Evolutionary conservation across 2,113 vertebrate genomes (phyloP).

Genomic region (Platanista minor): DNA sequence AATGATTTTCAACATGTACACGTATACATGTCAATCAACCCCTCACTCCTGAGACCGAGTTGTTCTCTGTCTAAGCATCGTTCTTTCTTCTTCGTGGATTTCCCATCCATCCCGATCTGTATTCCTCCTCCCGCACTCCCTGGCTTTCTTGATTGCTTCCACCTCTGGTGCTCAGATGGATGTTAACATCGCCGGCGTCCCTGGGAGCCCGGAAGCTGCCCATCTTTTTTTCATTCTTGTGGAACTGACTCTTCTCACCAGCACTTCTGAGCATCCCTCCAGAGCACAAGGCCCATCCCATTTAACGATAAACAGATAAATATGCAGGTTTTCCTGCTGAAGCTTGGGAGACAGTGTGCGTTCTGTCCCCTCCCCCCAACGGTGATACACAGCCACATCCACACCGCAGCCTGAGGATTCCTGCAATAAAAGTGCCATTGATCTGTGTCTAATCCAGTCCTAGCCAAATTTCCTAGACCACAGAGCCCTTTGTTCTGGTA

Average conservation of each 20-base stretch:
- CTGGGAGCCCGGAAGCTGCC: background rate
- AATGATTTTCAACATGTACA: background rate
- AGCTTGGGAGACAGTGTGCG: too few species aligned
- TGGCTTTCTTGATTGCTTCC: background rate
- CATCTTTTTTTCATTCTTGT: background rate
- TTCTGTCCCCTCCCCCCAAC: background rate
- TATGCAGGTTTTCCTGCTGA: background rate
- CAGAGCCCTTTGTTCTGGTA: background rate
- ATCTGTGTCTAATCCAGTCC: background rate
- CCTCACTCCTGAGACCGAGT: background rate
- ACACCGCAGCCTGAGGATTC: background rate
- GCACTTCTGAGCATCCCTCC: background rate
- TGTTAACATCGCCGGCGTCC: background rate
- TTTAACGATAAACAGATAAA: too few species aligned
- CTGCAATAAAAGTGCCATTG: fast-evolving
- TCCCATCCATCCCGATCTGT: background rate
- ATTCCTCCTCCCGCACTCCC: background rate
- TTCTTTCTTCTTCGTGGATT: background rate
- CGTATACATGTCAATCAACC: background rate
- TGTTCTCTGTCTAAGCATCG: background rate
- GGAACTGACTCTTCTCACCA: background rate
- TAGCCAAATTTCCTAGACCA: background rate
- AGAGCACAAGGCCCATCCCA: background rate
- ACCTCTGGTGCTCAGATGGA: background rate
- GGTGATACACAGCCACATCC: fast-evolving